Conservation (phyloP, 2,113 vertebrate species). For the Fulmarus glacialis region DNA sequence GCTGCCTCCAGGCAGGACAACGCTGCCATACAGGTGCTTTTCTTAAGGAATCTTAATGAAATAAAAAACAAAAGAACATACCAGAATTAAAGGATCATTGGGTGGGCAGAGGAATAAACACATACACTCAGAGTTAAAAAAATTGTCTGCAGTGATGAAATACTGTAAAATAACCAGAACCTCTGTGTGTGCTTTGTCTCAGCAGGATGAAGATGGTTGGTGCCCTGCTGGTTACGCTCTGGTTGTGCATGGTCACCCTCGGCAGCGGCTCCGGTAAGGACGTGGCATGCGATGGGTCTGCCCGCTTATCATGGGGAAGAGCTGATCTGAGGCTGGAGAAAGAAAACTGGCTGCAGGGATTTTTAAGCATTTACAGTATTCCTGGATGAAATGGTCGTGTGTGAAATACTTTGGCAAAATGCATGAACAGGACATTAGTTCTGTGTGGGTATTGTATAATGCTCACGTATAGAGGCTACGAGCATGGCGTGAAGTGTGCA, state of each 20-base stretch:
- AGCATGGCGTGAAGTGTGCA: not conserved
- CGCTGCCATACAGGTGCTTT: not conserved
- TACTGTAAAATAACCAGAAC: not conserved
- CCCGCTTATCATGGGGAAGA: fast-evolving
- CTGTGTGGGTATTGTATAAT: not conserved
- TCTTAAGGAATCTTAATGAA: not conserved
- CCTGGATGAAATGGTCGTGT: not conserved
- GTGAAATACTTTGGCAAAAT: not conserved
- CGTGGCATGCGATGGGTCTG: fast-evolving
- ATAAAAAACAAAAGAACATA: not conserved
- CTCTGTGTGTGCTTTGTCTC: constrained; percentile 11
- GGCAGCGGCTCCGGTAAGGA: constrained; percentile 71
- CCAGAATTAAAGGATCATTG: not conserved
- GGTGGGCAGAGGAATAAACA: not conserved
- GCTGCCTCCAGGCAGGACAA: not conserved
- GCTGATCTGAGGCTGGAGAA: not conserved
- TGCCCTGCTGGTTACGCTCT: constrained; percentile 46
- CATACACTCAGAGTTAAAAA: not conserved
- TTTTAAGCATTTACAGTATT: not conserved
- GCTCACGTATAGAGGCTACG: fast-evolving
- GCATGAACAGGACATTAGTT: fast-evolving
- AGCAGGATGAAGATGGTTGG: constrained; percentile 73
- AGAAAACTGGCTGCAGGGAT: not conserved
- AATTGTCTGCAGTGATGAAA: not conserved
- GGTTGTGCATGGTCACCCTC: constrained; percentile 40